A percentile compares a stretch with the other conserved stretches of the same genome.
Evolutionary conservation across 2,888 invertebrate genomes (phyloP).

Genomic region (Parascotia fuliginaria): DNA sequence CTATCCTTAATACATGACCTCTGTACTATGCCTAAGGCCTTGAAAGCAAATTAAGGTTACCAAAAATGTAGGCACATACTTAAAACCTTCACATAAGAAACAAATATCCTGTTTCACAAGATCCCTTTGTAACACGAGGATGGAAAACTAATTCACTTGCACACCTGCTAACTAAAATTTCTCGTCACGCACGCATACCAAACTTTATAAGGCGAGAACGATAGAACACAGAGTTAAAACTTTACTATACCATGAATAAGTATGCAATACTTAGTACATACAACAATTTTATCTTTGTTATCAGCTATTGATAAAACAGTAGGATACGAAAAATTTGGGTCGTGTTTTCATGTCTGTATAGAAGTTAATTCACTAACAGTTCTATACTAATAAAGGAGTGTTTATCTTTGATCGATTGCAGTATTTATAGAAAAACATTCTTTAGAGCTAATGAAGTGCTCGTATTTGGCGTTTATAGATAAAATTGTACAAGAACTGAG

Average conservation of each 20-base stretch:
- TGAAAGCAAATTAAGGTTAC: too few species aligned
- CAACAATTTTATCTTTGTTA: constrained; percentile 80
- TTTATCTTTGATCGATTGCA: background rate
- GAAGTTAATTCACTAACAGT: constrained; percentile 12
- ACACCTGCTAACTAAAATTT: constrained; percentile 61
- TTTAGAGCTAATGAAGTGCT: too few species aligned
- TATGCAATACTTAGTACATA: constrained; percentile 55
- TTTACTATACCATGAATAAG: constrained; percentile 41
- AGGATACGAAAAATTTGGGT: constrained; percentile 73
- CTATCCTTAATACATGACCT: too few species aligned
- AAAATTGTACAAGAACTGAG: too few species aligned
- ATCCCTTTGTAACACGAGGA: constrained; percentile 7
- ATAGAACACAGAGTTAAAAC: constrained; percentile 20
- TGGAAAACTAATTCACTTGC: constrained; percentile 24
- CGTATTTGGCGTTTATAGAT: too few species aligned
- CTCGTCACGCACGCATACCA: constrained; percentile 53
- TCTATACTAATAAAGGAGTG: background rate
- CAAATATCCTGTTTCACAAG: background rate
- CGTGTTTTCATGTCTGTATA: constrained; percentile 61
- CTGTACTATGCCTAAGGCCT: too few species aligned
- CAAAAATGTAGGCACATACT: background rate
- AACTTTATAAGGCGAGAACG: constrained; percentile 18
- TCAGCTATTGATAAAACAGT: constrained; percentile 75
- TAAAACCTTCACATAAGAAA: background rate
- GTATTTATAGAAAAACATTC: background rate